phyloP scores from a whole-genome alignment of 2,113 vertebrate species.

The Esox niger region DNA sequence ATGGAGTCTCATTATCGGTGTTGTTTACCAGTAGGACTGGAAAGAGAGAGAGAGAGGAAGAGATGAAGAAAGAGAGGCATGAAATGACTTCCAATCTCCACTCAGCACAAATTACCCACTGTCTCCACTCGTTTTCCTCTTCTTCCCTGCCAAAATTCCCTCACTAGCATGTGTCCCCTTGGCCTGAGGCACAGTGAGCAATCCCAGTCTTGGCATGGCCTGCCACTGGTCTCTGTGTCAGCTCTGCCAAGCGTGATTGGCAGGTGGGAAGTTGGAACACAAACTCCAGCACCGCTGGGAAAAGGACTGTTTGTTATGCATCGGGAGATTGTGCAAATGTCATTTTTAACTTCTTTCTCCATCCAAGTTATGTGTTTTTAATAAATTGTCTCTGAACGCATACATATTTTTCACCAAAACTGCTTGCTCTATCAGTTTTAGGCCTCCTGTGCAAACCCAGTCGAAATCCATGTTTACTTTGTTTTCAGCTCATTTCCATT shows the following conservation, averaged over 20 bases:
- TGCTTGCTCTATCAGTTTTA: too few species aligned
- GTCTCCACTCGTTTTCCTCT: background rate
- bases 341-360: too few species aligned
- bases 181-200: conserved; percentile 29
- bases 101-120: conserved; percentile 43
- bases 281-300: conserved; percentile 42
- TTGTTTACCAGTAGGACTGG: conserved; percentile 46
- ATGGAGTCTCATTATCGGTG: conserved; percentile 45
- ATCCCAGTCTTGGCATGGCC: conserved; percentile 46
- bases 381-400: too few species aligned
- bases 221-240: conserved; percentile 30
- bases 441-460: too few species aligned
- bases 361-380: too few species aligned
- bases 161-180: conserved; percentile 48
- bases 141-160: conserved; percentile 48
- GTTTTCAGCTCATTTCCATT: too few species aligned
- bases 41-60: conserved; percentile 7
- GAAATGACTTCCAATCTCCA: conserved; percentile 39
- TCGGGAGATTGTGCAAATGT: too few species aligned
- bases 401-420: too few species aligned
- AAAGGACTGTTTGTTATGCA: too few species aligned
- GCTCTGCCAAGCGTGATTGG: conserved; percentile 51
- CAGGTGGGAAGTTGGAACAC: conserved; percentile 45
- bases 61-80: conserved; percentile 25
- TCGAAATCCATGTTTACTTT: too few species aligned